Evolutionary conservation across 2,888 invertebrate species (phyloP).

Genomic region (Cataglyphis altisquamis): DNA sequence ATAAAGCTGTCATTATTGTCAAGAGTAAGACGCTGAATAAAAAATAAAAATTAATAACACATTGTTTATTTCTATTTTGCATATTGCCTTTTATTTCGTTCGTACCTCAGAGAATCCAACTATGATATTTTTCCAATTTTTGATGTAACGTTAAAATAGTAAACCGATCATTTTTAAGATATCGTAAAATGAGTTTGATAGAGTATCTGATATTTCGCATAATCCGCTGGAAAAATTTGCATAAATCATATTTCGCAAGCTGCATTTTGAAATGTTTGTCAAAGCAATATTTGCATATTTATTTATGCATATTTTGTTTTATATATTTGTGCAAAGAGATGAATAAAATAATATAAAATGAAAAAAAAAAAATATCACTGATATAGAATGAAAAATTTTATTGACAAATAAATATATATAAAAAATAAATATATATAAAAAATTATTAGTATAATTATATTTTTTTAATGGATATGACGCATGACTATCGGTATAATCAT

Average conservation of each 20-base stretch:
- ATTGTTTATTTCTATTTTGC: background rate
- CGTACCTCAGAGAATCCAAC: background rate
- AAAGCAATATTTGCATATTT: slow-evolving; percentile 10
- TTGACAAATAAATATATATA: background rate
- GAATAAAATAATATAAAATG: slow-evolving; percentile 18
- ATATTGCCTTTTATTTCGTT: background rate
- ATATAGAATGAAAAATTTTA: background rate
- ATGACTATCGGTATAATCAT: background rate
- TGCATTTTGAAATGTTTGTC: background rate
- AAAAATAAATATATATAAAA: background rate
- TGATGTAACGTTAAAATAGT: background rate
- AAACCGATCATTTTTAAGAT: background rate
- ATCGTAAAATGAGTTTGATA: background rate
- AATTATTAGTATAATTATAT: slow-evolving; percentile 26
- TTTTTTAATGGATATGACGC: background rate
- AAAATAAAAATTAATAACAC: background rate
- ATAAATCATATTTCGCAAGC: slow-evolving; percentile 9
- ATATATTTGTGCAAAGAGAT: background rate
- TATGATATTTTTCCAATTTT: background rate
- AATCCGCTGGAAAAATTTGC: background rate
- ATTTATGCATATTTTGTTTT: slow-evolving; percentile 11
- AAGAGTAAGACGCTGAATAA: too few relatives aligned
- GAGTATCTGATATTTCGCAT: background rate
- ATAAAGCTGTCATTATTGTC: too few relatives aligned
- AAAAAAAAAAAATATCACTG: background rate